Evolutionary conservation across 2,113 vertebrate genomes (phyloP).

Genomic region (Cyprinodon brontotheroides): DNA sequence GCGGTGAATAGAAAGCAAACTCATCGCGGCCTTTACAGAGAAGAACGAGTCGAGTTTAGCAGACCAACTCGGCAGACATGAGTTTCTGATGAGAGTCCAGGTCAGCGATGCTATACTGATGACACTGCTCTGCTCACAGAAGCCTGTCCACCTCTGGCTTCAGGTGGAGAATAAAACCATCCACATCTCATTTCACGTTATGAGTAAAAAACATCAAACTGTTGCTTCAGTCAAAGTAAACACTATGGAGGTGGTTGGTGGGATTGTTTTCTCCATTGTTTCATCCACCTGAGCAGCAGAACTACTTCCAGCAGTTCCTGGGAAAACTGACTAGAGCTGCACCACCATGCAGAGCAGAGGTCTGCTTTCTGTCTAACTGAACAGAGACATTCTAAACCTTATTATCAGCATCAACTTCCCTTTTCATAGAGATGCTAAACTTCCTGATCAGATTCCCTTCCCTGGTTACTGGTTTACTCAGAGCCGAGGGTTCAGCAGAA

Average conservation of each 20-base stretch:
- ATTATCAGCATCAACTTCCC: not conserved
- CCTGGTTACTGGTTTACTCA: not conserved
- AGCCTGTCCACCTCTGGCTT: slow-evolving; percentile 15
- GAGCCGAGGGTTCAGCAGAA: slow-evolving; percentile 8
- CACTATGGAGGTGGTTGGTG: too few relatives aligned
- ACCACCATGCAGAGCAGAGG: too few relatives aligned
- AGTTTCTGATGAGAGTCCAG: slow-evolving; percentile 63
- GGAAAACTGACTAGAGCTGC: too few relatives aligned
- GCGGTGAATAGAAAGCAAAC: not conserved
- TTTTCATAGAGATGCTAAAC: not conserved
- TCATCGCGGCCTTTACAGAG: slow-evolving; percentile 14
- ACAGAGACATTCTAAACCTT: not conserved
- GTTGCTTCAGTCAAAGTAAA: too few relatives aligned
- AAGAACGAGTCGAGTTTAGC: not conserved
- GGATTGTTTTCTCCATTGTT: too few relatives aligned
- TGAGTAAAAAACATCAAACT: too few relatives aligned
- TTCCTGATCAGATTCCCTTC: not conserved
- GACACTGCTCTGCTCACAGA: slow-evolving; percentile 36
- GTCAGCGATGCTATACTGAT: slow-evolving; percentile 44
- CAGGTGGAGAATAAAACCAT: too few relatives aligned
- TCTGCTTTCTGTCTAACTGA: not conserved
- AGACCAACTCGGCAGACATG: slow-evolving; percentile 58
- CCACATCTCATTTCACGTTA: too few relatives aligned
- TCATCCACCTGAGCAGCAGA: too few relatives aligned
- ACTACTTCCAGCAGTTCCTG: too few relatives aligned